These are phyloP conservation scores for Pseudochaenichthys georgianus DNA, from an alignment of 2,797 vertebrate species.

Conservation along the genomic window DNA sequence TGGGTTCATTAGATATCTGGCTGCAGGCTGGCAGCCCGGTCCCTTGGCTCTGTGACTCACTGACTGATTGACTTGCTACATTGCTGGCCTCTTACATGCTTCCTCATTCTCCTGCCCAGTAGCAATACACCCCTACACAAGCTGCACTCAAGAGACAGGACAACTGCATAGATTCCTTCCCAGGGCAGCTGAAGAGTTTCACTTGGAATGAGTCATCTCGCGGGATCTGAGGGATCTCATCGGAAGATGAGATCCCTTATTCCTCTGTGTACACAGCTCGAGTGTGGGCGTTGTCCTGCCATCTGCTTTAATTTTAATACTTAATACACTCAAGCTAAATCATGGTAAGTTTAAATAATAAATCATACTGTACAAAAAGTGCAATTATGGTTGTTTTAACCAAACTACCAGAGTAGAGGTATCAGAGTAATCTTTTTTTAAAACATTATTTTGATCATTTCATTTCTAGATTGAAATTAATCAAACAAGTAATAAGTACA, in stretches of 20 bases:
- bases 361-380: neutral
- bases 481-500: slow-evolving; percentile 12
- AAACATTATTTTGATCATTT: neutral
- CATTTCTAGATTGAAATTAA: neutral
- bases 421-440: neutral
- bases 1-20: slow-evolving; percentile 27
- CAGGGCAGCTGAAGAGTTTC: slow-evolving; percentile 6
- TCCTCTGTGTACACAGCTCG: no score
- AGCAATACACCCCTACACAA: neutral
- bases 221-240: no score
- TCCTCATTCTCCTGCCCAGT: neutral
- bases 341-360: neutral
- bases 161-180: neutral
- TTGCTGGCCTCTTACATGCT: slow-evolving; percentile 3
- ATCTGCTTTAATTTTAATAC: no score
- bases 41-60: slow-evolving; percentile 16
- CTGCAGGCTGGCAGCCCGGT: slow-evolving; percentile 19
- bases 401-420: neutral
- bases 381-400: neutral
- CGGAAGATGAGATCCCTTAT: no score
- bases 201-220: slow-evolving; percentile 28
- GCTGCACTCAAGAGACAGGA: neutral
- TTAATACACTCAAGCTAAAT: neutral
- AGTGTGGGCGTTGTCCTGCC: no score
- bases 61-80: slow-evolving; percentile 22